These are phyloP conservation scores for Phenganax marumi DNA, from an alignment of 92 coral and sea anemone species.

Conservation along the genomic window DNA sequence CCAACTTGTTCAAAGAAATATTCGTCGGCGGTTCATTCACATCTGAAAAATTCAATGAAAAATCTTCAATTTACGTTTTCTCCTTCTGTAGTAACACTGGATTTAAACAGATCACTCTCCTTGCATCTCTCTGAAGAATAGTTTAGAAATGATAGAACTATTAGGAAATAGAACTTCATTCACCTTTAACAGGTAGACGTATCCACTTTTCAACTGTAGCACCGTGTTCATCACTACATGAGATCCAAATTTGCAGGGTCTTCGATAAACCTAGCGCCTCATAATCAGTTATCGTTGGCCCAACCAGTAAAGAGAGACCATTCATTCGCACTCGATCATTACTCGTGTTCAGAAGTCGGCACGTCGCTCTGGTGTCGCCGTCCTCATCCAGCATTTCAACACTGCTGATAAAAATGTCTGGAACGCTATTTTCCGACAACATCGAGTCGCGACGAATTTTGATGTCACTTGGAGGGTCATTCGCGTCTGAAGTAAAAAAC, in stretches of 20 bases:
- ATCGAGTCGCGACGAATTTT: neutral
- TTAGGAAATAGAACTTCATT: neutral
- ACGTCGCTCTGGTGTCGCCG: constrained; percentile 58
- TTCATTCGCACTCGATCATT: constrained; percentile 62
- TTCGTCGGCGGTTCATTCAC: constrained; percentile 73
- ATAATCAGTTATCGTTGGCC: constrained; percentile 70
- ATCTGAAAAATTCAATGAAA: constrained; percentile 55
- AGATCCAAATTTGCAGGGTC: constrained; percentile 55
- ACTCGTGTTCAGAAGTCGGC: constrained; percentile 64
- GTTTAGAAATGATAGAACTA: neutral
- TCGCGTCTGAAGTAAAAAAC: constrained; percentile 57
- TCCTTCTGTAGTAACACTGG: too few species aligned
- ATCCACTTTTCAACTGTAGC: constrained; percentile 57
- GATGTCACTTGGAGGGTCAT: constrained; percentile 84
- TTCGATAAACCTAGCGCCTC: constrained; percentile 61
- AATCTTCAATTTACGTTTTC: neutral
- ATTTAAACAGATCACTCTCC: neutral
- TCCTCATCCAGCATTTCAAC: constrained; percentile 73
- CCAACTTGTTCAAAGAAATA: constrained; percentile 44
- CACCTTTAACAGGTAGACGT: constrained; percentile 62
- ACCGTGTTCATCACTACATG: constrained; percentile 73
- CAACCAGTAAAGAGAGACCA: constrained; percentile 64
- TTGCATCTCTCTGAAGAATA: neutral
- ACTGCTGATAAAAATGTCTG: constrained; percentile 60
- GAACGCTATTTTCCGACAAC: constrained; percentile 71